Evolutionary conservation across 2,797 vertebrate genomes (phyloP), one percentile per base, ranked within the genome.

Genomic region (Pristis pectinata): DNA sequence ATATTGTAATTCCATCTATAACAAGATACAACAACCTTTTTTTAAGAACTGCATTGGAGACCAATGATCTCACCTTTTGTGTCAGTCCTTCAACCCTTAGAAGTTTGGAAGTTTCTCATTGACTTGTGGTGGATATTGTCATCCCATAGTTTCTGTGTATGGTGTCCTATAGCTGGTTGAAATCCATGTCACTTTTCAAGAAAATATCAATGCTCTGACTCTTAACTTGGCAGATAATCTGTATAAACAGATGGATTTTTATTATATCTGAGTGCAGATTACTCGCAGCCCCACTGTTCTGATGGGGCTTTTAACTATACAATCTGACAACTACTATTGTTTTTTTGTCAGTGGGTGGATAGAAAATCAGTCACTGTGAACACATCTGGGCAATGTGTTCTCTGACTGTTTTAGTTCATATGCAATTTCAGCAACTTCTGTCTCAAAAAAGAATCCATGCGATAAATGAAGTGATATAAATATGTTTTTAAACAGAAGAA

Each of bases 231-330:
- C 96, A 96, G 96, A 97, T 97, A 96, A 97, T 97, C 97, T 96
- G 27, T 95, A 96, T 96, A 96, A 97, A 96, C 97, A 97, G 97
- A 97, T 97, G 97, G 97, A 96, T 97, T 97, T 96, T 95, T 96
- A 96, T 97, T 97, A 97, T 97, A 97, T 97, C 97, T 97, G 97
- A 96, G 96, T 96, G 96, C 95, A 96, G 97, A 97, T 97, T 97
- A 97, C 96, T 96, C 95, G 96, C 95, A 96, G 96, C 76, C 94
- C 96, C 95, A 95, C 95, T 94, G 80, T 96, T 96, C 95, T 95
- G 94, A 96, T 96, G 96, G 95, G 96, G 95, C 96, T 95, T 95
- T 96, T 96, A 96, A 96, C 96, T 97, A 96, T 95, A 95, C 95
- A 96, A 96, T 97, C 96, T 96, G 96, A 96, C 96, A 96, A 96